Evolutionary conservation across 2,888 invertebrate genomes (phyloP).

Genomic region (Drosophila nigricruria): DNA sequence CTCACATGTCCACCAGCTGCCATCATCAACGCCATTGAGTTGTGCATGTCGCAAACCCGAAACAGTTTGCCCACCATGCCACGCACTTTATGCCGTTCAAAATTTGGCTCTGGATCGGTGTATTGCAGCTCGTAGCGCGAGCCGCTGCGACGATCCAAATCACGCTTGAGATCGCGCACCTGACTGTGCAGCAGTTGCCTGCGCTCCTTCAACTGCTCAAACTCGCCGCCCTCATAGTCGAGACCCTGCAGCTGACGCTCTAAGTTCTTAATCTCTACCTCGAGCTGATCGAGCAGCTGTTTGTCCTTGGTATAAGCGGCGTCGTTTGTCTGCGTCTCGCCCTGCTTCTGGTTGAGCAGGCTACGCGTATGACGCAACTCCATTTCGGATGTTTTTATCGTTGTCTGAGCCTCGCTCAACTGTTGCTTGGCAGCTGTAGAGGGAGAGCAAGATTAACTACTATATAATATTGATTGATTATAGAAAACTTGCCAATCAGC

Average conservation of each 20-base stretch:
- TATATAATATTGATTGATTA: not conserved
- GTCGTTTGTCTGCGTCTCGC: slow-evolving; percentile 89
- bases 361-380: slow-evolving; percentile 88
- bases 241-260: slow-evolving; percentile 85
- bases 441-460: not conserved
- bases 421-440: slow-evolving; percentile 90
- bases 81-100: slow-evolving; percentile 88
- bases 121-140: slow-evolving; percentile 89
- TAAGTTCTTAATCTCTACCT: slow-evolving; percentile 87
- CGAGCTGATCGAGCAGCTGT: slow-evolving; percentile 86
- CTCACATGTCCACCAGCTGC: slow-evolving; percentile 93
- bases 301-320: slow-evolving; percentile 89
- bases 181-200: slow-evolving; percentile 87
- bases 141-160: slow-evolving; percentile 79
- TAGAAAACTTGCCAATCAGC: slow-evolving; percentile 89
- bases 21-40: slow-evolving; percentile 93
- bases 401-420: slow-evolving; percentile 91
- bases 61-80: slow-evolving; percentile 94
- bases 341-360: slow-evolving; percentile 88
- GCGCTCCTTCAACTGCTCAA: slow-evolving; percentile 86
- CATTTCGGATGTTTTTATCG: slow-evolving; percentile 92
- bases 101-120: slow-evolving; percentile 91
- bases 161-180: slow-evolving; percentile 86
- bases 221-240: slow-evolving; percentile 88
- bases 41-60: slow-evolving; percentile 89